Evolutionary conservation across 30 jellyfish, hydroid and myxozoan species (phyloP), one percentile per base, ranked within the genome.

Genomic region (Aurelia sp.): DNA sequence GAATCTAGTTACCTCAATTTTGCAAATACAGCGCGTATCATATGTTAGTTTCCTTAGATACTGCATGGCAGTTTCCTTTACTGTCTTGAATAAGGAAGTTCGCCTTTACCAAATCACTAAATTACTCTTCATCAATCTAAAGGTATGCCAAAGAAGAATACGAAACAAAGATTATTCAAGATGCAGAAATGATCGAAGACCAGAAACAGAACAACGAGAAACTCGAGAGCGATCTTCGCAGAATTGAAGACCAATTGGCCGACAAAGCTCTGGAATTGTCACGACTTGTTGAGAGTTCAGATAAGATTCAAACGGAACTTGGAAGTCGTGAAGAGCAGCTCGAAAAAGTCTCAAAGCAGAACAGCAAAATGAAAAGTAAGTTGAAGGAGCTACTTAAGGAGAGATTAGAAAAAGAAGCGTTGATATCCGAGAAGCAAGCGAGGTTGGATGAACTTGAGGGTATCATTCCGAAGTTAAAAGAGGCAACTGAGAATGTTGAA

Each of bases 301-400:
- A 81, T 16, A 58, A 35, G 19, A 31, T 81, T 27, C 76, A 68
- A 58, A 71, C 64, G 3, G 91, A 81, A 35, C 77, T 50, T 13
- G 84, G 61, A 65, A 81, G 33, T 50, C 61, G 74, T 17, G 91
- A 81, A 37, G 91, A 81, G 35, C 84, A 66, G 22, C 64, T 69
- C 15, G 91, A 81, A 20, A 81, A 81, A 57, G 30, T 53, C 19
- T 12, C 91, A n/a, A 81, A 81, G 33, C 91, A 81, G 40, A 81
- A 81, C 61, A 61, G 65, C 19, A 72, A 66, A 70, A 66, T 81
- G 91, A 81, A 81, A 63, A 58, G 35, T 12, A 81, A 81, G 71
- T 57, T 81, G 50, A 81, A 81, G 62, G 91, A 68, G 23, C 13
- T 81, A 22, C 53, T 81, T 1, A 81, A 58, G 52, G 91, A 81